Evolutionary conservation across 2,113 vertebrate genomes (phyloP).

Genomic region (Bettongia penicillata): DNA sequence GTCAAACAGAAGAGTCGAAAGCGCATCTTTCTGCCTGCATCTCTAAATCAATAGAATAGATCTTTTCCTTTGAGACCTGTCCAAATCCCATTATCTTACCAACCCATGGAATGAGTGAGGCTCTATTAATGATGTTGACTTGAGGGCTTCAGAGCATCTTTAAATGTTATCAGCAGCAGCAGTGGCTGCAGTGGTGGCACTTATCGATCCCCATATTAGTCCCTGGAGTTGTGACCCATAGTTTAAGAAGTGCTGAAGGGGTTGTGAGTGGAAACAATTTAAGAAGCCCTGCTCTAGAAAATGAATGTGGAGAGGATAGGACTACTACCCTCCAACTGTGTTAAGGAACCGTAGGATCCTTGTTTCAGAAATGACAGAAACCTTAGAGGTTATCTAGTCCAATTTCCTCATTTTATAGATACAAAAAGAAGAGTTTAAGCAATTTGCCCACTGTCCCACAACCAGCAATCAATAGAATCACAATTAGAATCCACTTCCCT

Average conservation of each 20-base stretch:
- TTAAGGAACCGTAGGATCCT: background rate
- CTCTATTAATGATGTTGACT: conserved; percentile 71
- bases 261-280: too few relatives aligned
- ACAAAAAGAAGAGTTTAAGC: background rate
- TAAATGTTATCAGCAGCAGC: conserved; percentile 62
- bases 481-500: background rate
- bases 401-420: background rate
- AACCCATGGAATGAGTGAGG: conserved; percentile 37
- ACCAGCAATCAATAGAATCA: background rate
- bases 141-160: conserved; percentile 44
- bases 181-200: background rate
- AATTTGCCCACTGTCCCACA: background rate
- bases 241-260: too few relatives aligned
- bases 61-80: conserved; percentile 56
- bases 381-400: background rate
- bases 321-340: background rate
- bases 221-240: background rate
- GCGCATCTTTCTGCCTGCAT: conserved; percentile 57
- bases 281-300: background rate
- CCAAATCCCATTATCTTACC: conserved; percentile 71
- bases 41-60: conserved; percentile 73
- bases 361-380: background rate
- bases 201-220: conserved; percentile 47
- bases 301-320: background rate
- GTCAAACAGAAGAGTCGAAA: conserved; percentile 33